These are phyloP conservation scores for Eudyptes chrysolophus DNA, from an alignment of 2,113 vertebrate species.

Conservation along the genomic window DNA sequence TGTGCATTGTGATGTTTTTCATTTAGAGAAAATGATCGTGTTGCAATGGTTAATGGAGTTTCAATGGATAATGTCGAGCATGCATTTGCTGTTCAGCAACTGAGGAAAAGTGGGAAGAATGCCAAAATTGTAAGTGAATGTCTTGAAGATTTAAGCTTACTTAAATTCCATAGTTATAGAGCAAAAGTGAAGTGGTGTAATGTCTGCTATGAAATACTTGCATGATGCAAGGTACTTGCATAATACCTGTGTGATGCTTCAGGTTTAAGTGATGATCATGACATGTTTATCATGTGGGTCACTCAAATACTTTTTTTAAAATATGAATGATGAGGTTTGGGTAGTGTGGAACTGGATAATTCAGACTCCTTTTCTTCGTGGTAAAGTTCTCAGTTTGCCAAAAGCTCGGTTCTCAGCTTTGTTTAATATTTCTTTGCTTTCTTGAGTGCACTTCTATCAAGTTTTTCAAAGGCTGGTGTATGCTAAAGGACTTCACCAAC, in stretches of 20 bases:
- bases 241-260: background rate
- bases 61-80: constrained; percentile 99
- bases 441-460: background rate
- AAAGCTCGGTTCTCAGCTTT: background rate
- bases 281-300: background rate
- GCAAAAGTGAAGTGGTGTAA: background rate
- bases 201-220: background rate
- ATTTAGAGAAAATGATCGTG: constrained; percentile 95
- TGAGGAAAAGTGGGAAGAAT: constrained; percentile 98
- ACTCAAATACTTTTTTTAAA: background rate
- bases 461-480: background rate
- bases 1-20: background rate
- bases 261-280: background rate
- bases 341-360: background rate
- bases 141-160: background rate
- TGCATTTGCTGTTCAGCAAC: constrained; percentile 96
- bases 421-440: background rate
- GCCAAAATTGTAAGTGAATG: constrained; percentile 94
- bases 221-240: background rate
- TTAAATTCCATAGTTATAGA: background rate
- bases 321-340: background rate
- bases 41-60: constrained; percentile 98
- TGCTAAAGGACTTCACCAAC: background rate
- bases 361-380: background rate
- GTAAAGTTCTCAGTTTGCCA: background rate